Evolutionary conservation across 2,797 vertebrate species (phyloP), one percentile per base, ranked within the genome.

Genomic region (Enoplosus armatus): DNA sequence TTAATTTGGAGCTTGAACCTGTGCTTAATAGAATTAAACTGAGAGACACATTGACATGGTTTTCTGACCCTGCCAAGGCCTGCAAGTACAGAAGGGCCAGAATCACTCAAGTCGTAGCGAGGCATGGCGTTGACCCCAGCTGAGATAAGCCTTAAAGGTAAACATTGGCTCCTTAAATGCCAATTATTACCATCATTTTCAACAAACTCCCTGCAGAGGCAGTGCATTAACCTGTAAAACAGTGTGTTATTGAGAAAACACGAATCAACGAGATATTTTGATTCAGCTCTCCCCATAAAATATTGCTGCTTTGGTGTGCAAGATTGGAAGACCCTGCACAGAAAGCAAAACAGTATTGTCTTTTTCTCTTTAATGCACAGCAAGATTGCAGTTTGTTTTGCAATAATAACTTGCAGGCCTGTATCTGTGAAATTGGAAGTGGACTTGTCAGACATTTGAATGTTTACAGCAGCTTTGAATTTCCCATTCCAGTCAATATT

Each of bases 1-100:
- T 96, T 96, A 96, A 96, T 96, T 95, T 91, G 92, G 80, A 92
- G 93, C 92, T 94, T 94, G 91, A 95, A 95, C 94, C 93, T 94
- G 74, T 62, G 80, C 92, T 93, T 95, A 95, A 95, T 94, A 94
- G 92, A 96, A 96, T 95, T 95, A 94, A 93, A 93, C 90, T 65
- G 83, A 92, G 82, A 90, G 90, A 92, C 90, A 85, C 85, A 63
- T 90, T 91, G 88, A 92, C 92, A 94, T 92, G 85, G 83, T 93
- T 93, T 90, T 84, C 76, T 94, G 92, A 93, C 90, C 94, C 80
- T 27, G 74, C 75, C 63, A 79, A 87, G 87, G 77, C 72, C 74
- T 64, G 61, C 79, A 77, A 72, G 79, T 89, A 83, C 83, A 87
- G 69, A 71, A 71, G 81, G 82, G 69, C 81, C 77, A 85, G 39